phyloP scores from a whole-genome alignment of 2,113 vertebrate species.

The Neopipo cinnamomea region DNA sequence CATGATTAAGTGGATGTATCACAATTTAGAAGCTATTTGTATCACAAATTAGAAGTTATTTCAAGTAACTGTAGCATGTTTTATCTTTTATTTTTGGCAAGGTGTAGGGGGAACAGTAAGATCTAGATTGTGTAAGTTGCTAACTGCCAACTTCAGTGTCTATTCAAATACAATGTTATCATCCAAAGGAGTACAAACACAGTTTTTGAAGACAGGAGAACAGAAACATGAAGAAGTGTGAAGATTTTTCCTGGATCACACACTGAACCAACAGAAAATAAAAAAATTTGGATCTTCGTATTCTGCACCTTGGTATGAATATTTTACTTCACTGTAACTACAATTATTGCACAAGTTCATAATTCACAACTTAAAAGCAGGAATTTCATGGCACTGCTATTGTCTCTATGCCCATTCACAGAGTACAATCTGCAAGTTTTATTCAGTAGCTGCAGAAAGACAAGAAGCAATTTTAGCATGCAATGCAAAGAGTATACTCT shows the following conservation, averaged over 20 bases:
- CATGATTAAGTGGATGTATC: not conserved
- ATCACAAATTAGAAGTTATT: constrained; percentile 49
- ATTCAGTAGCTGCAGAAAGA: not conserved
- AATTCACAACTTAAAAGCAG: not conserved
- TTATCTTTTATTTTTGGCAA: constrained; percentile 53
- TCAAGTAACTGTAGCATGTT: constrained; percentile 28
- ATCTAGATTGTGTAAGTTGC: constrained; percentile 19
- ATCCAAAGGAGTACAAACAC: not conserved
- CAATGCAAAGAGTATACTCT: not conserved
- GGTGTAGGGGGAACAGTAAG: constrained; percentile 24
- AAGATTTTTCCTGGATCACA: not conserved
- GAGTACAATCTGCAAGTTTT: not conserved
- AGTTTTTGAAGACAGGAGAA: not conserved
- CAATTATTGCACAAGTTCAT: not conserved
- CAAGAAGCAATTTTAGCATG: not conserved
- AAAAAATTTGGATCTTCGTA: not conserved
- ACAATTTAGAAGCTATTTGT: constrained; percentile 52
- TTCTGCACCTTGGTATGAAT: not conserved
- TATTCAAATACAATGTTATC: constrained; percentile 3
- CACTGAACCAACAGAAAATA: not conserved
- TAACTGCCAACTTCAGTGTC: constrained; percentile 6
- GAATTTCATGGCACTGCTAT: not conserved
- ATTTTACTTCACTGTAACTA: not conserved
- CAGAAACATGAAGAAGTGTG: not conserved
- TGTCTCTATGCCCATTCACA: not conserved